Evolutionary conservation across 2,888 invertebrate genomes (phyloP).

Genomic region (Meliscaeva auricollis): DNA sequence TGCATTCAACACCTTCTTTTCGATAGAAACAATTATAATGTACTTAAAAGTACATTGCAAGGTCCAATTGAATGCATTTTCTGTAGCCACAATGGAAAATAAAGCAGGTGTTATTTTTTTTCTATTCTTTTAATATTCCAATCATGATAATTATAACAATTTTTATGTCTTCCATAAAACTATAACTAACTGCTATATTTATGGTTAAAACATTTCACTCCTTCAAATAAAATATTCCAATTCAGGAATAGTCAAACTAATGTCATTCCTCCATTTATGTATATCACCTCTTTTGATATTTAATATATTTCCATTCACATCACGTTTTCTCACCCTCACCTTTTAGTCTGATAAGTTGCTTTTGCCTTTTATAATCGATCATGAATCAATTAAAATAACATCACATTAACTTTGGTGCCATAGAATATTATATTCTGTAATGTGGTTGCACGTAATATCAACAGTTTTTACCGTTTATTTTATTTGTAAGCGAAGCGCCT

Average conservation of each 20-base stretch:
- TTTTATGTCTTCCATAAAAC: constrained; percentile 1
- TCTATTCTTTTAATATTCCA: neutral
- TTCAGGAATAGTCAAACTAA: constrained; percentile 7
- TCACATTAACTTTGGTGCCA: constrained; percentile 10
- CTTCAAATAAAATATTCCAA: constrained; percentile 17
- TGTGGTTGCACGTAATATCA: constrained; percentile 30
- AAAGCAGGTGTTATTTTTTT: too few species aligned
- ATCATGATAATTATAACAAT: constrained; percentile 23
- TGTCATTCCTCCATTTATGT: neutral
- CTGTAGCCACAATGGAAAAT: too few species aligned
- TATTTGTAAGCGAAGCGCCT: constrained; percentile 1
- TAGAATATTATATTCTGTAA: neutral
- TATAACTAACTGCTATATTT: neutral
- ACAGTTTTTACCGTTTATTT: constrained; percentile 31
- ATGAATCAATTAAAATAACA: constrained; percentile 52
- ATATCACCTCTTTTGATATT: neutral
- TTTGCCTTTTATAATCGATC: constrained; percentile 42
- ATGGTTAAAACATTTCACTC: neutral
- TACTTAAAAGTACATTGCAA: too few species aligned
- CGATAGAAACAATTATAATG: too few species aligned
- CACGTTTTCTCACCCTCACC: constrained; percentile 56
- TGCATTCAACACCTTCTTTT: too few species aligned
- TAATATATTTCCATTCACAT: constrained; percentile 9
- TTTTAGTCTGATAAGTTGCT: constrained; percentile 1
- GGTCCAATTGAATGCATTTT: too few species aligned